Percentiles rank a stretch among this genome's conserved stretches.
Conservation (phyloP, 2,888 invertebrate species). For the Stenchaetothrips biformis region DNA sequence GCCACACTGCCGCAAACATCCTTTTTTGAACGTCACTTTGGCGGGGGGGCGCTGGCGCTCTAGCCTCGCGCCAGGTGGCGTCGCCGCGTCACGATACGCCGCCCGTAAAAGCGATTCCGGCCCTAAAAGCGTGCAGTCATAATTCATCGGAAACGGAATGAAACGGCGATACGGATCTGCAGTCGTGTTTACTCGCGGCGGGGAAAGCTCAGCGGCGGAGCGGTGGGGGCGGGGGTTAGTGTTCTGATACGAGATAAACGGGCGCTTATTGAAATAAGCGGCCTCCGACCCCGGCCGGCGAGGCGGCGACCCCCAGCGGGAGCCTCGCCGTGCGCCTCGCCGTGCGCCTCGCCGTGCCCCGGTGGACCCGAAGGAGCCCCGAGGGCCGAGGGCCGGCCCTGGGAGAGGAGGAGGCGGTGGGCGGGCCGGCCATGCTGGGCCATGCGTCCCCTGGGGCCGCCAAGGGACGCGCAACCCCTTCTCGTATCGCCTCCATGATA, state of each 20-base stretch:
- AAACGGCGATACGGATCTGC: conserved; percentile 7
- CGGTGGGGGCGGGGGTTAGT: not conserved
- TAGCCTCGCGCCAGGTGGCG: not conserved
- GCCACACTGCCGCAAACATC: conserved; percentile 42
- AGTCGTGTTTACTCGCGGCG: conserved; percentile 20
- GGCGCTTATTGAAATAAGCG: conserved; percentile 22
- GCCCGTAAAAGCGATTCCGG: conserved; percentile 12
- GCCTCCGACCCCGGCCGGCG: not conserved
- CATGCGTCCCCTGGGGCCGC: not conserved
- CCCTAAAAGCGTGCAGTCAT: conserved; percentile 22
- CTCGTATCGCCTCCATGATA: not conserved
- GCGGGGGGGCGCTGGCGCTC: not conserved
- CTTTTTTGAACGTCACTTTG: not conserved
- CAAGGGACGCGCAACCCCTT: not conserved
- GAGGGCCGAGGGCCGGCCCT: not conserved
- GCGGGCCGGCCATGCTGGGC: not conserved
- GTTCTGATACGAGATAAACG: conserved; percentile 24
- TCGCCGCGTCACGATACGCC: conserved; percentile 3
- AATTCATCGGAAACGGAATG: conserved; percentile 24
- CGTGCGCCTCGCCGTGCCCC: not conserved
- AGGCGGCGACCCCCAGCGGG: not conserved
- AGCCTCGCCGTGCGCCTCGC: not conserved
- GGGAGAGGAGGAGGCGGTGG: not conserved
- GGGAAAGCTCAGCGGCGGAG: not conserved
- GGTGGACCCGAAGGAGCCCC: not conserved